Percentiles rank a stretch among this genome's conserved stretches.
phyloP scores from a whole-genome alignment of 2,797 vertebrate genomes.

The Oryzias dopingdopingensis region DNA sequence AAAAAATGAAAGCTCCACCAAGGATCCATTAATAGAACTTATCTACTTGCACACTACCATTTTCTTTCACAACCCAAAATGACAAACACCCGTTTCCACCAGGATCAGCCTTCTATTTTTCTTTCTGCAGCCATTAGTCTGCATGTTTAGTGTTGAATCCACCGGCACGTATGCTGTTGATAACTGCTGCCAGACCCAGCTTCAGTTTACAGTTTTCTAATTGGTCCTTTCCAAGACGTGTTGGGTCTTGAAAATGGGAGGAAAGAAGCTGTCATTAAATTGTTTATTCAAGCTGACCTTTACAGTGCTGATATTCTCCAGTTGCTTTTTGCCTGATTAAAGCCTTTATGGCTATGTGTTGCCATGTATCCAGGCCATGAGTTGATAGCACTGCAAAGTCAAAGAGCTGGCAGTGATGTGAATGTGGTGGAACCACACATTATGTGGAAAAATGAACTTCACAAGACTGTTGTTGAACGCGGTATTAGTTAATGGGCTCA shows the following conservation, averaged over 20 bases:
- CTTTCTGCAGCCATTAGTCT: constrained; percentile 17
- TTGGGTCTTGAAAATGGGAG: constrained; percentile 28
- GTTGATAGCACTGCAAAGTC: constrained; percentile 47
- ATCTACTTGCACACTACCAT: not conserved
- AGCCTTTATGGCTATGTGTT: constrained; percentile 45
- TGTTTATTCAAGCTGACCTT: constrained; percentile 65
- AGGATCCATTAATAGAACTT: no score
- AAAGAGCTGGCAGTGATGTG: constrained; percentile 42
- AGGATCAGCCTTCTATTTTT: no score
- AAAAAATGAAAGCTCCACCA: no score
- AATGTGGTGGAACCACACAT: constrained; percentile 54
- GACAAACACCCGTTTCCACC: constrained; percentile 1
- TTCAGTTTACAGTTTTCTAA: constrained; percentile 21
- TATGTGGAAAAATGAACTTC: constrained; percentile 71
- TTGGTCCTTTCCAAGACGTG: constrained; percentile 31
- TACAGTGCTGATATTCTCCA: constrained; percentile 39
- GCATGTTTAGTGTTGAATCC: constrained; percentile 22
- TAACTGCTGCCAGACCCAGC: constrained; percentile 14
- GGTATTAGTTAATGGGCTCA: constrained; percentile 62
- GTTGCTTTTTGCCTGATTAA: constrained; percentile 52
- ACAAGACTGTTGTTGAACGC: constrained; percentile 55
- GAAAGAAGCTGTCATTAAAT: constrained; percentile 33
- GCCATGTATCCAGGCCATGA: constrained; percentile 26
- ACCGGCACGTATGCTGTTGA: constrained; percentile 15
- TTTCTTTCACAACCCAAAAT: not conserved